These are phyloP conservation scores for Crotalus helleri DNA, from an alignment of 2,113 vertebrate genomes.

Conservation along the genomic window DNA sequence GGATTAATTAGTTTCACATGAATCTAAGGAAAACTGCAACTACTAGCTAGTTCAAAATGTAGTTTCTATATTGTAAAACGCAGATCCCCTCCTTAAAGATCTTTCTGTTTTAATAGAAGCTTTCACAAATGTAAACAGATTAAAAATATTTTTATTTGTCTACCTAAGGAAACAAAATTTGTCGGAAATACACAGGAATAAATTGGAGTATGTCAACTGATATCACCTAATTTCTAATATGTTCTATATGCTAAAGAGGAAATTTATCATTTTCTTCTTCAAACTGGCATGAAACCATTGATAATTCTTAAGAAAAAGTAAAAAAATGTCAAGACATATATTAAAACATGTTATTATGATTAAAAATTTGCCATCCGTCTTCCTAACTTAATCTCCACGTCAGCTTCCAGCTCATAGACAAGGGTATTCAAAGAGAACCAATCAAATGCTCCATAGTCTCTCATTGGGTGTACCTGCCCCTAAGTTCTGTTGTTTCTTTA, in stretches of 20 bases:
- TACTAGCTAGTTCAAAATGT: neutral
- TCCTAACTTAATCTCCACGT: neutral
- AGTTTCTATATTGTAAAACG: neutral
- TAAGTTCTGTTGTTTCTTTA: neutral
- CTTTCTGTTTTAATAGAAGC: neutral
- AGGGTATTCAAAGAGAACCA: neutral
- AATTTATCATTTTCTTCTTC: neutral
- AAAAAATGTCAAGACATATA: neutral
- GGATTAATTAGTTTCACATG: slow-evolving; percentile 17
- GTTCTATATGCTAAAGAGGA: neutral
- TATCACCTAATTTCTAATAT: neutral
- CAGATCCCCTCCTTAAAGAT: neutral
- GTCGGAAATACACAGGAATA: neutral
- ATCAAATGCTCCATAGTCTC: neutral
- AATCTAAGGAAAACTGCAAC: neutral
- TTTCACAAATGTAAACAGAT: neutral
- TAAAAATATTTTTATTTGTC: neutral
- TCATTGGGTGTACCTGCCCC: neutral
- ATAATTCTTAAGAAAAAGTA: neutral
- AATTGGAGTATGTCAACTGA: neutral
- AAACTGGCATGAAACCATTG: neutral
- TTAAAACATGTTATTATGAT: neutral
- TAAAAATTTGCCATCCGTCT: neutral
- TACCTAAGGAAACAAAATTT: neutral
- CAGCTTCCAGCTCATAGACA: neutral